phyloP scores from a whole-genome alignment of 2,888 invertebrate species.

The Rhagonycha fulva region DNA sequence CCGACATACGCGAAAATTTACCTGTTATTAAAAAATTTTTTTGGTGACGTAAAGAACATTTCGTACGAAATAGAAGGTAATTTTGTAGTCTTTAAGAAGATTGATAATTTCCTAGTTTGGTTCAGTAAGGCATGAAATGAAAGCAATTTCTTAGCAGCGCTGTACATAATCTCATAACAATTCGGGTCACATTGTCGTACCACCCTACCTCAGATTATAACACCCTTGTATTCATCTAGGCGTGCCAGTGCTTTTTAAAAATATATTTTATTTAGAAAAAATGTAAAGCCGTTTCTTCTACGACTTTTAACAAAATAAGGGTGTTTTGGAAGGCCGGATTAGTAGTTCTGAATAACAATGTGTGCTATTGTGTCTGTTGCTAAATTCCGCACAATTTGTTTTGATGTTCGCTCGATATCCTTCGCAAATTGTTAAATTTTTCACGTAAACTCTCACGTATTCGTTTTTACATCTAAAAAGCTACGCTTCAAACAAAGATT shows the following conservation, averaged over 20 bases:
- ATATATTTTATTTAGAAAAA: conserved; percentile 26
- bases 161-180: conserved; percentile 40
- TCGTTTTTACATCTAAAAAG: conserved; percentile 26
- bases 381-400: conserved; percentile 37
- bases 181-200: conserved; percentile 34
- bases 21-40: too few species aligned
- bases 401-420: conserved; percentile 36
- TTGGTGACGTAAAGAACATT: not conserved
- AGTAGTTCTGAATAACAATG: conserved; percentile 30
- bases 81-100: conserved; percentile 33
- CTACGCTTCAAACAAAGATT: conserved; percentile 26
- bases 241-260: conserved; percentile 15
- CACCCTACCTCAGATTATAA: conserved; percentile 35
- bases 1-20: too few species aligned
- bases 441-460: conserved; percentile 29
- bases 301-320: conserved; percentile 30
- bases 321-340: conserved; percentile 30
- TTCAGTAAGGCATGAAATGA: conserved; percentile 38
- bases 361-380: conserved; percentile 30
- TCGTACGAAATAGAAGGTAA: conserved; percentile 10
- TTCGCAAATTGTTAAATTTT: conserved; percentile 37
- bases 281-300: conserved; percentile 28
- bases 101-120: conserved; percentile 36
- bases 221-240: conserved; percentile 29
- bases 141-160: conserved; percentile 36